Base-by-base conservation (phyloP, 2,113 vertebrate genomes). In the Lepisosteus osseus region DNA sequence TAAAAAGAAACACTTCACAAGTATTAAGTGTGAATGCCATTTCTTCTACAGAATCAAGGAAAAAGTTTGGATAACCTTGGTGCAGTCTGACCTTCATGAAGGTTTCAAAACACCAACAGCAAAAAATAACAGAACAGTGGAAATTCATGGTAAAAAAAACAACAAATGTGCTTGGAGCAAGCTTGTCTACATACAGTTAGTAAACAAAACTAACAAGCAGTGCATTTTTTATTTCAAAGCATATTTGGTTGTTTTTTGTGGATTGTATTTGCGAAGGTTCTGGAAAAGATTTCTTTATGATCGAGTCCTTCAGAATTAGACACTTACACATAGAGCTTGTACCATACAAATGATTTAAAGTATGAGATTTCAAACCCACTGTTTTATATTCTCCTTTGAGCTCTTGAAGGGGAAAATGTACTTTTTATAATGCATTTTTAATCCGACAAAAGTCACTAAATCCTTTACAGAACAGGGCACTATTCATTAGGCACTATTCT, bases 1-100 rank as follows among this genome's bases (percentile, higher is more conserved):
- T 92, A 93, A 94, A 92, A 93, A 92, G 91, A 91, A 92, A 82
- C 90, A 90, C 90, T 93, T 91, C 87, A 90, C 89, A 85, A 89
- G 84, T 87, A 83, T 77, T 78, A 87, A 90, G 90, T 89, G 90
- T 92, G 90, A 92, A 92, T 92, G 83, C 86, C 83, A 87, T 77
- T 85, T 92, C 86, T 91, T 94, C 66, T 89, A 88, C 89, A 90
- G 90, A 92, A 90, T 91, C 86, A 86, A 40, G 84, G 68, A 86
- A 87, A 90, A 87, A 84, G 84, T 86, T 78, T 72, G 91, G 91
- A 94, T 94, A 93, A 93, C 91, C 90, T 92, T 92, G 88, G 73
- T 72, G 85, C 77, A 80, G 68, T 79, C 40, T 1, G 84, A 90
- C 91, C 90, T 92, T 91, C 85, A 78, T 83, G 29, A 79, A 77